These are phyloP conservation scores for Mya arenaria DNA, from an alignment of 1,140 invertebrate species.

Conservation along the genomic window DNA sequence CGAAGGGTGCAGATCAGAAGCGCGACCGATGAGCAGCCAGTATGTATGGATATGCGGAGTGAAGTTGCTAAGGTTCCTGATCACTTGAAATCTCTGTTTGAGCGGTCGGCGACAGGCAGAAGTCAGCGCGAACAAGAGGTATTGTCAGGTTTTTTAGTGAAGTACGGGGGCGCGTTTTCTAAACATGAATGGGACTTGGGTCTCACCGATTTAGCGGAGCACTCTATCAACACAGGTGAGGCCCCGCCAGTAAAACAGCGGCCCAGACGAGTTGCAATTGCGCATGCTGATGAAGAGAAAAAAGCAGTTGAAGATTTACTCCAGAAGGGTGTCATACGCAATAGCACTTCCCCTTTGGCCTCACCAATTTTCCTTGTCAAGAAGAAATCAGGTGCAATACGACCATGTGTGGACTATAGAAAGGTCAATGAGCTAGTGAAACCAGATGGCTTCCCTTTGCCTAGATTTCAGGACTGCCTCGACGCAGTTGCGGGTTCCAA, in stretches of 20 bases:
- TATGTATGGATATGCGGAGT: background rate
- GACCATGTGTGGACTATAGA: conserved; percentile 25
- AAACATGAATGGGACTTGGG: conserved; percentile 36
- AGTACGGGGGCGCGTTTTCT: background rate
- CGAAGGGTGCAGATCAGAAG: background rate
- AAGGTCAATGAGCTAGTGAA: background rate
- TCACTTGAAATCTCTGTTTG: background rate
- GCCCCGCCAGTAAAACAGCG: conserved; percentile 6
- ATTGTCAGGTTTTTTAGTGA: background rate
- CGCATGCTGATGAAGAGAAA: conserved; percentile 2
- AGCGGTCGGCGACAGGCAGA: background rate
- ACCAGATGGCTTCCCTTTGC: background rate
- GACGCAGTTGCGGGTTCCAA: conserved; percentile 18
- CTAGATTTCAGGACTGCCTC: conserved; percentile 20
- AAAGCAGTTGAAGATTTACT: background rate
- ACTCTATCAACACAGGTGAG: conserved; percentile 17
- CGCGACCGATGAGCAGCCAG: background rate
- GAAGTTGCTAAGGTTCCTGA: background rate
- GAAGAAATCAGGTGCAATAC: conserved; percentile 1
- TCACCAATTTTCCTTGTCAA: too few species aligned
- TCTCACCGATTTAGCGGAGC: conserved; percentile 1
- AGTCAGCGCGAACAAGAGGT: background rate
- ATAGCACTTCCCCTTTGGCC: conserved; percentile 9
- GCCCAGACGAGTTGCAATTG: background rate
- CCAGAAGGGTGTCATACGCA: background rate